Conservation (phyloP, 2,888 invertebrate genomes). For the Pasiphila rectangulata region DNA sequence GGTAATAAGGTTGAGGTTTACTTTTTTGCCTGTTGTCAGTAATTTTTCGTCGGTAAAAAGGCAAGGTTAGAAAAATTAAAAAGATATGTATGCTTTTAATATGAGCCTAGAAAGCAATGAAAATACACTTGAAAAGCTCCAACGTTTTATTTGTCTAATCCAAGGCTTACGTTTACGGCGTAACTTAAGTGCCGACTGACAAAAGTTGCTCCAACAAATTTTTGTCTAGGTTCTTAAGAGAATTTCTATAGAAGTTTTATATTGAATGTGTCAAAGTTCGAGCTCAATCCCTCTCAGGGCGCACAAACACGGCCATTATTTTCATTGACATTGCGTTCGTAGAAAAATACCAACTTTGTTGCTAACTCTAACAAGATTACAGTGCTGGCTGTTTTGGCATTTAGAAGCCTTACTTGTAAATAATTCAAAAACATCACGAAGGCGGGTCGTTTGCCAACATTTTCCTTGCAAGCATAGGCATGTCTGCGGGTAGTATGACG, state of each 20-base stretch:
- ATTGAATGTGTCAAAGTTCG: conserved; percentile 46
- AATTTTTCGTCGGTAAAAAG: no score
- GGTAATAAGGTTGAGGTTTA: not conserved
- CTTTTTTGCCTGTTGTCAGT: no score
- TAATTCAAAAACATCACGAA: conserved; percentile 11
- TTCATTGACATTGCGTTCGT: conserved; percentile 41
- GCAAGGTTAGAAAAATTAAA: no score
- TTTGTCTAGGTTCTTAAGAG: conserved; percentile 22
- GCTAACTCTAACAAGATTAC: conserved; percentile 27
- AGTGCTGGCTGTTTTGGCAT: conserved; percentile 12
- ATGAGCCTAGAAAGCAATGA: not conserved
- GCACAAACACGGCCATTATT: conserved; percentile 60
- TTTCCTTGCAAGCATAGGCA: conserved; percentile 11
- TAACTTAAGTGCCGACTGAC: conserved; percentile 22
- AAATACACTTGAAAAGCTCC: conserved; percentile 11
- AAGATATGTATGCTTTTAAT: not conserved
- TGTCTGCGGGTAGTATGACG: conserved; percentile 22
- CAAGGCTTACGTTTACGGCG: conserved; percentile 21
- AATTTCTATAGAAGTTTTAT: conserved; percentile 46
- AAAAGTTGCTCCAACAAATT: conserved; percentile 29
- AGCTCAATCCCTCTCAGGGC: conserved; percentile 47
- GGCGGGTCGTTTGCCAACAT: conserved; percentile 5
- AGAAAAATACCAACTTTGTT: conserved; percentile 55
- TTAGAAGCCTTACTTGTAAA: conserved; percentile 6
- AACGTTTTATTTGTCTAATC: conserved; percentile 18